Evolutionary conservation across 2,113 vertebrate genomes (phyloP), one percentile per base, ranked within the genome.

Genomic region (Melanocharis versteri): DNA sequence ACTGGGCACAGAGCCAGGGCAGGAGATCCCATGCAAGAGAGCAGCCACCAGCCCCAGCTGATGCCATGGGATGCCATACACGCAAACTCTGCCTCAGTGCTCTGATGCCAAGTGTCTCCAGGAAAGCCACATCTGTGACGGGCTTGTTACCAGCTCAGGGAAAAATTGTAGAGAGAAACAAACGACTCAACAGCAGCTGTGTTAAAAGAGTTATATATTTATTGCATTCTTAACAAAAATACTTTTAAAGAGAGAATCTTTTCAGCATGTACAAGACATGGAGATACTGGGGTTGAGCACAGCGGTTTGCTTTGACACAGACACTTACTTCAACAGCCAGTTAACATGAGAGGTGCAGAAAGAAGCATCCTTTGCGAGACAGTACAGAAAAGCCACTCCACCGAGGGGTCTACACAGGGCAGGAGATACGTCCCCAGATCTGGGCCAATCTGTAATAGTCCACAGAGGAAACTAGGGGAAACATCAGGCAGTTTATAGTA

Each of bases 151-250:
- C 51, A 76, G 27, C 39, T 72, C 45, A 79, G 69, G 39, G 40
- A 88, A 77, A 79, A 79, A 56, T 2, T 27, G 7, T 7, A 37
- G 16, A 87, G 39, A 94, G 79, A 85, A 93, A 96, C 48, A 97
- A 92, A 96, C 0, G 64, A 95, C 95, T 75, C 85, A 57, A 90
- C 65, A 73, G 58, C 87, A 80, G 50, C 64, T 81, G 75, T 95
- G 90, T 97, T 98, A 97, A 77, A 97, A 96, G 68, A 90, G 86
- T 97, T 93, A 90, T 33, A 90, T 93, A 65, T 98, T 98, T 98
- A 98, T 98, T 98, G 97, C 90, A 96, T 92, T 97, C 95, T 97
- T 98, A 96, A 98, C 87, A 98, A 98, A 98, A 98, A 95, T 97
- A 97, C 86, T 96, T 82, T 54, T 57, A 77, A 96, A 94, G 94